These are phyloP conservation scores for Macrophya annulata DNA, from an alignment of 2,888 invertebrate genomes.

Conservation along the genomic window DNA sequence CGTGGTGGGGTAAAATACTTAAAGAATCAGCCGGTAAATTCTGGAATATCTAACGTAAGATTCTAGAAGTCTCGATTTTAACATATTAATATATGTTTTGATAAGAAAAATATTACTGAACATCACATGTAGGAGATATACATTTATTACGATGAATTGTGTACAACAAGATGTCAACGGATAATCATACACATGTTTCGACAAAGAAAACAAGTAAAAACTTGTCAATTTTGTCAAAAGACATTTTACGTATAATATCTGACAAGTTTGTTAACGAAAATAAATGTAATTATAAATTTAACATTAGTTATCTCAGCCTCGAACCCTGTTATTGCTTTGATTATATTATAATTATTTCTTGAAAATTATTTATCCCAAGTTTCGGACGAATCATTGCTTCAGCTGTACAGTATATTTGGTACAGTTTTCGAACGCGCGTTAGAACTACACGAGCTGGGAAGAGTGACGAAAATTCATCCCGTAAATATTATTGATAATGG, in stretches of 20 bases:
- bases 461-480: constrained; percentile 80
- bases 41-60: neutral
- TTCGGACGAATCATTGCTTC: constrained; percentile 82
- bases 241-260: constrained; percentile 66
- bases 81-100: neutral
- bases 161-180: neutral
- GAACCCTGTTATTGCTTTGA: neutral
- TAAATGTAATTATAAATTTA: constrained; percentile 67
- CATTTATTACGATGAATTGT: neutral
- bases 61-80: neutral
- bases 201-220: constrained; percentile 42
- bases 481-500: constrained; percentile 67
- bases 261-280: constrained; percentile 68
- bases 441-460: constrained; percentile 84
- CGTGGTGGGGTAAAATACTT: neutral
- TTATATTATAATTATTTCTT: constrained; percentile 74
- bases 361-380: constrained; percentile 83
- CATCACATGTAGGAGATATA: neutral
- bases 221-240: constrained; percentile 62
- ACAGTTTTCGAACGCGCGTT: constrained; percentile 82
- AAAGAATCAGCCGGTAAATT: constrained; percentile 17
- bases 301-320: constrained; percentile 41
- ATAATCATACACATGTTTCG: neutral
- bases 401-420: constrained; percentile 84
- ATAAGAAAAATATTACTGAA: neutral